Percentiles rank a stretch among this genome's conserved stretches.
Conservation (phyloP, 2,888 invertebrate species). For the Cephus rjabovi region DNA sequence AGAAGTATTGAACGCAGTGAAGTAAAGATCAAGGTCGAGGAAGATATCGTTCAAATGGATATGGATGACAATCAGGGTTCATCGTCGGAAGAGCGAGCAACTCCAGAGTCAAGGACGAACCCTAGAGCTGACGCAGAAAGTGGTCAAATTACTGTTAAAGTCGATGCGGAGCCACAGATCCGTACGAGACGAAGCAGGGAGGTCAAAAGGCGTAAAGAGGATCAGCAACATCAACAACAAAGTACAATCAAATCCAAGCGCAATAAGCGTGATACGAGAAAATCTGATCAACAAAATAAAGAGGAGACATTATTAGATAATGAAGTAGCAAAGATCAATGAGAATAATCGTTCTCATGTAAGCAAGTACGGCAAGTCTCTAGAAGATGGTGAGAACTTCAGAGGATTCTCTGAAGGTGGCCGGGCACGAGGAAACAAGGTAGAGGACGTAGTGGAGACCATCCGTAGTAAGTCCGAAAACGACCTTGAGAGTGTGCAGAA, state of each 20-base stretch:
- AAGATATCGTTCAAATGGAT: not conserved
- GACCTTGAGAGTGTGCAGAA: slow-evolving; percentile 40
- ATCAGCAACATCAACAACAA: slow-evolving; percentile 24
- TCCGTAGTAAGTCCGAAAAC: slow-evolving; percentile 62
- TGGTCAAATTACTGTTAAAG: slow-evolving; percentile 65
- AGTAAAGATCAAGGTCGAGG: not conserved
- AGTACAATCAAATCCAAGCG: slow-evolving; percentile 29
- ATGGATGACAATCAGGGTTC: slow-evolving; percentile 14
- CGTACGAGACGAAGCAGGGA: slow-evolving; percentile 56
- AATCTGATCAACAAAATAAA: slow-evolving; percentile 56
- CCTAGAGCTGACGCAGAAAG: slow-evolving; percentile 61
- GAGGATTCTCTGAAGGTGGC: slow-evolving; percentile 53
- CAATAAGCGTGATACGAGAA: slow-evolving; percentile 24
- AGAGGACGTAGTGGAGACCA: slow-evolving; percentile 32
- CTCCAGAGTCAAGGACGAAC: slow-evolving; percentile 18
- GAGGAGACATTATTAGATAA: slow-evolving; percentile 60
- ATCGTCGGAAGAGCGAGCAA: slow-evolving; percentile 23
- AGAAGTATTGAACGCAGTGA: slow-evolving; percentile 22
- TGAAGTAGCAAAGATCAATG: slow-evolving; percentile 63
- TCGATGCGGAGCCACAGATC: slow-evolving; percentile 38
- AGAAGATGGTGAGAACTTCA: slow-evolving; percentile 38
- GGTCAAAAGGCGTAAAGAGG: slow-evolving; percentile 52
- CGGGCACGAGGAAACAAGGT: slow-evolving; percentile 26
- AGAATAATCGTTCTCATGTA: slow-evolving; percentile 49
- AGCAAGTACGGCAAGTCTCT: slow-evolving; percentile 38